Evolutionary conservation across 2,113 vertebrate species (phyloP).

Genomic region (Danionella cerebrum): DNA sequence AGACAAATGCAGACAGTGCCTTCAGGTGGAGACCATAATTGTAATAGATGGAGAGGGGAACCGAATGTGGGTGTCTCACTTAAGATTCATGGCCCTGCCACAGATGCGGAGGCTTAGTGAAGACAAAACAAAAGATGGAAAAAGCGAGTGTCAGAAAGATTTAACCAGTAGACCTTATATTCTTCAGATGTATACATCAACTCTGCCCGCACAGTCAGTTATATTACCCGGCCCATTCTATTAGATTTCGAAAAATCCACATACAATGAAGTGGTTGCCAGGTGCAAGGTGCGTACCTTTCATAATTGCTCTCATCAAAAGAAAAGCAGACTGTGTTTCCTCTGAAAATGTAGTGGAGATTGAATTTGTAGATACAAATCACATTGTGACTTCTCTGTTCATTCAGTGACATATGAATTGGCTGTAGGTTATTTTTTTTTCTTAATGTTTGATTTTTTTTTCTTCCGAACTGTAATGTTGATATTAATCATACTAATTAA

Average conservation of each 20-base stretch:
- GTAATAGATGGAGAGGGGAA: conserved; percentile 46
- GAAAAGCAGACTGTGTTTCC: conserved; percentile 27
- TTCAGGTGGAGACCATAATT: conserved; percentile 40
- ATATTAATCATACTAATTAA: too few species aligned
- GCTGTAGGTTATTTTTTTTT: too few species aligned
- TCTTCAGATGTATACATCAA: not conserved
- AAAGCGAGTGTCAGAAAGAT: conserved; percentile 18
- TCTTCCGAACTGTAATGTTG: too few species aligned
- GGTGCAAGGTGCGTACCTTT: conserved; percentile 40
- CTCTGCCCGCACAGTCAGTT: not conserved
- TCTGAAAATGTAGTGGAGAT: conserved; percentile 42
- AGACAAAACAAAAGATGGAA: conserved; percentile 11
- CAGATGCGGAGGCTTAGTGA: not conserved
- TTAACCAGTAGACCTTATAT: conserved; percentile 3
- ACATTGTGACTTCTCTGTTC: conserved; percentile 25
- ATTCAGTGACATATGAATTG: too few species aligned
- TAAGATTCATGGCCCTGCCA: conserved; percentile 41
- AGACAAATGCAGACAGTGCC: conserved; percentile 42
- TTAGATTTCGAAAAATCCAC: conserved; percentile 40
- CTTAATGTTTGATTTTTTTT: too few species aligned
- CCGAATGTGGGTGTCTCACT: conserved; percentile 37
- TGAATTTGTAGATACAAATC: conserved; percentile 49
- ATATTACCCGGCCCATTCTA: conserved; percentile 28
- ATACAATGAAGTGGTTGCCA: conserved; percentile 45
- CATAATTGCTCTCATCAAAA: conserved; percentile 52